These are phyloP conservation scores for Xenopus tropicalis DNA, from an alignment of 2,113 vertebrate species.

Conservation along the genomic window DNA sequence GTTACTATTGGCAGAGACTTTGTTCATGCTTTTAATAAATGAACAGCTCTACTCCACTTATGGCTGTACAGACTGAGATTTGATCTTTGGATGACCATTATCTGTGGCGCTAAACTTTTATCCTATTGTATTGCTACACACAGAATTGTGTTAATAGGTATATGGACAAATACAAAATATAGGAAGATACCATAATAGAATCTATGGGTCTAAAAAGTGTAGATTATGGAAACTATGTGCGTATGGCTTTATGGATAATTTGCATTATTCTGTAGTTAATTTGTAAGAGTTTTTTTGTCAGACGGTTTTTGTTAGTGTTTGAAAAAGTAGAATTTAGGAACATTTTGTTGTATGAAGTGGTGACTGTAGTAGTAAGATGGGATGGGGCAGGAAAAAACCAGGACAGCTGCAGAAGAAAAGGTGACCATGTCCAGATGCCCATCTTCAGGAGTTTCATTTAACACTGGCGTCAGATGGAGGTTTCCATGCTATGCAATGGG, in stretches of 20 bases:
- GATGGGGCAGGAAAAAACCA: constrained; percentile 18
- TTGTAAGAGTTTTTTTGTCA: too few relatives aligned
- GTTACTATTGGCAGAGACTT: background rate
- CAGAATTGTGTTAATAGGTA: too few relatives aligned
- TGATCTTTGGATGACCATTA: background rate
- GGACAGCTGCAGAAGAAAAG: constrained; percentile 42
- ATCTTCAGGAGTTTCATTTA: background rate
- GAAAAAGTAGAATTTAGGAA: background rate
- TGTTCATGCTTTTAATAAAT: background rate
- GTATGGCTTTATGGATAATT: constrained; percentile 7
- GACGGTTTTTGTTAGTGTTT: too few relatives aligned
- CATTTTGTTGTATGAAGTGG: background rate
- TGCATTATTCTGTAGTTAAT: background rate
- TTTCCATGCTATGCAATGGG: constrained; percentile 70
- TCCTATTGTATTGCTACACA: too few relatives aligned
- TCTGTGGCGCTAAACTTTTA: background rate
- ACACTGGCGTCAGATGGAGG: constrained; percentile 62
- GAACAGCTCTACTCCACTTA: background rate
- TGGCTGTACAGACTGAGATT: background rate
- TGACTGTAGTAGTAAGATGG: constrained; percentile 4
- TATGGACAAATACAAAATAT: too few relatives aligned
- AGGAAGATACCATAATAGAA: too few relatives aligned
- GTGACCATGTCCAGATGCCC: constrained; percentile 17
- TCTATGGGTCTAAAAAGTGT: too few relatives aligned
- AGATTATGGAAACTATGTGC: background rate